phyloP scores from a whole-genome alignment of 1,140 invertebrate genomes.

The Drosophila sechellia region DNA sequence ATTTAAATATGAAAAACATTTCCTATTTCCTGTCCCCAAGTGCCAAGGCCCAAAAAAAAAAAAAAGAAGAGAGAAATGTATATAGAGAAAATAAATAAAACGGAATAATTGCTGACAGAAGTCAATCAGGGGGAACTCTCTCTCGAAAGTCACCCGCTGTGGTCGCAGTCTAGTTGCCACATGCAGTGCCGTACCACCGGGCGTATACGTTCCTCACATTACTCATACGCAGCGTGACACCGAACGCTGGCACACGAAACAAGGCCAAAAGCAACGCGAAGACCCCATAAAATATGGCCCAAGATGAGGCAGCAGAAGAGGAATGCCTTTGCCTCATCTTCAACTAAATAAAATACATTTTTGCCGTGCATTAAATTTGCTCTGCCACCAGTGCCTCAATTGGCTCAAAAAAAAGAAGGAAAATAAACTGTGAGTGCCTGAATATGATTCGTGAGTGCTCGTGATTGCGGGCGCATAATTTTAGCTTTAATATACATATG shows the following conservation, averaged over 20 bases:
- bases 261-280: constrained; percentile 27
- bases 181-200: constrained; percentile 51
- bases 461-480: constrained; percentile 53
- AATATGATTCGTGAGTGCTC: constrained; percentile 25
- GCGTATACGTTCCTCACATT: constrained; percentile 67
- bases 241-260: constrained; percentile 32
- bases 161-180: constrained; percentile 34
- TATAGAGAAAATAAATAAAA: constrained; percentile 25
- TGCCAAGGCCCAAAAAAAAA: constrained; percentile 31
- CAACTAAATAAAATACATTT: constrained; percentile 74
- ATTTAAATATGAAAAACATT: constrained; percentile 82
- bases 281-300: constrained; percentile 39
- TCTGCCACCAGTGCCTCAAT: constrained; percentile 54
- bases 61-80: neutral
- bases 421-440: constrained; percentile 21
- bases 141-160: constrained; percentile 6
- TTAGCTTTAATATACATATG: constrained; percentile 45
- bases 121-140: constrained; percentile 56
- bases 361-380: constrained; percentile 74
- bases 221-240: constrained; percentile 80
- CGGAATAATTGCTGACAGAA: constrained; percentile 56
- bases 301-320: constrained; percentile 13
- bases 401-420: constrained; percentile 26
- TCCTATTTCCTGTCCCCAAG: constrained; percentile 74
- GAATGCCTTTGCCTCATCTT: constrained; percentile 12